phyloP scores from a whole-genome alignment of 2,797 vertebrate species.

The Sitta carolinensis region DNA sequence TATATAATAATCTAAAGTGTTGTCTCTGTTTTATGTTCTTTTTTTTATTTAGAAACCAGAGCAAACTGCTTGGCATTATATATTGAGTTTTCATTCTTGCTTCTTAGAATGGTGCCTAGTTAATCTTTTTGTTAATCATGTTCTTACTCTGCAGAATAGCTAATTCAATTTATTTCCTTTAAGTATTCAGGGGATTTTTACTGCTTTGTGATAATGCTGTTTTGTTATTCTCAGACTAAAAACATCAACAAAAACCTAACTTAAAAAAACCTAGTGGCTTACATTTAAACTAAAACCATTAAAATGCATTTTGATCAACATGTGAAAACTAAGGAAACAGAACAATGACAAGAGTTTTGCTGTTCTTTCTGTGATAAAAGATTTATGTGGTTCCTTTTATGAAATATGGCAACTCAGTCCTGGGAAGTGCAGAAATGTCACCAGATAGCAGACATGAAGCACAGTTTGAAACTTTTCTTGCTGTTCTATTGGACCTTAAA shows the following conservation, averaged over 20 bases:
- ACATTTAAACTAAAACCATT: slow-evolving; percentile 2
- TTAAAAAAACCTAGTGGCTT: neutral
- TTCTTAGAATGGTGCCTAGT: slow-evolving; percentile 45
- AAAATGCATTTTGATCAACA: neutral
- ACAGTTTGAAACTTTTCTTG: neutral
- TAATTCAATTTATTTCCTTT: neutral
- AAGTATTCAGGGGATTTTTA: neutral
- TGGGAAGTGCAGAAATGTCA: neutral
- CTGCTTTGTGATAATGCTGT: neutral
- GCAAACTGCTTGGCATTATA: slow-evolving; percentile 36
- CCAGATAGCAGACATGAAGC: neutral
- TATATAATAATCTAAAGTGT: slow-evolving; percentile 50
- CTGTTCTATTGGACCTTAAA: neutral
- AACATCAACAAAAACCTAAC: neutral
- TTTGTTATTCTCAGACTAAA: neutral
- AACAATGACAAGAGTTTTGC: neutral
- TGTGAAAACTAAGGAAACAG: neutral
- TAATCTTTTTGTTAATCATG: neutral
- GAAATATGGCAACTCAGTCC: neutral
- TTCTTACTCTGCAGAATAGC: slow-evolving; percentile 28
- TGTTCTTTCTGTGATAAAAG: neutral
- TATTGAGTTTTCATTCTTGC: slow-evolving; percentile 47
- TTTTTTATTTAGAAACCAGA: slow-evolving; percentile 54
- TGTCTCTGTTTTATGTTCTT: slow-evolving; percentile 46
- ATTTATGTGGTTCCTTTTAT: neutral